Conservation (phyloP, 2,888 invertebrate species). For the Serripes groenlandicus region DNA sequence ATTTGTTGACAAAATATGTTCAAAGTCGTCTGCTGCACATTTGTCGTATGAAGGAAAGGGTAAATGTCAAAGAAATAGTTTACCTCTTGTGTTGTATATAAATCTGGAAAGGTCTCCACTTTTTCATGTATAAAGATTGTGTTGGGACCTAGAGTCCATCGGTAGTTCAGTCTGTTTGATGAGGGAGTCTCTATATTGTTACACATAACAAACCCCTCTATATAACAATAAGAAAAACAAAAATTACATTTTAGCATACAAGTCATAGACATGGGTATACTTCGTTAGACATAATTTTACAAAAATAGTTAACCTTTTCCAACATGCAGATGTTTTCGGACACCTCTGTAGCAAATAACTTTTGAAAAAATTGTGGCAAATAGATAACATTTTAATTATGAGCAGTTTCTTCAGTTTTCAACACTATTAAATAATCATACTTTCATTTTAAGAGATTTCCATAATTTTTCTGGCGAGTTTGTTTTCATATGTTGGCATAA, state of each 20-base stretch:
- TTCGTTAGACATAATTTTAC: too few species aligned
- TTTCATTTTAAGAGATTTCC: too few species aligned
- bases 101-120: slow-evolving; percentile 94
- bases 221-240: slow-evolving; percentile 21
- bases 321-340: neutral
- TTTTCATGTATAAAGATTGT: slow-evolving; percentile 98
- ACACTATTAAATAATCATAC: too few species aligned
- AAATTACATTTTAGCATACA: neutral
- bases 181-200: slow-evolving; percentile 99
- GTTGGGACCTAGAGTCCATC: slow-evolving; percentile 98
- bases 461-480: too few species aligned
- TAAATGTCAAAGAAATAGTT: neutral
- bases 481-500: too few species aligned
- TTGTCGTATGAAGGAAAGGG: too few species aligned
- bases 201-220: slow-evolving; percentile 95
- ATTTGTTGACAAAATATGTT: too few species aligned
- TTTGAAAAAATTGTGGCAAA: neutral
- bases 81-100: slow-evolving; percentile 86
- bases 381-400: neutral
- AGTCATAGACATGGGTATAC: too few species aligned
- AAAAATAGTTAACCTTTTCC: too few species aligned
- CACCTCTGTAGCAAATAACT: neutral
- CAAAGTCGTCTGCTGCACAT: too few species aligned
- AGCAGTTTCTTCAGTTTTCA: neutral
- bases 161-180: slow-evolving; percentile 95